A percentile compares a stretch with the other conserved stretches of the same genome.
phyloP scores from a whole-genome alignment of 2,113 vertebrate genomes.

The Hippoglossus stenolepis region DNA sequence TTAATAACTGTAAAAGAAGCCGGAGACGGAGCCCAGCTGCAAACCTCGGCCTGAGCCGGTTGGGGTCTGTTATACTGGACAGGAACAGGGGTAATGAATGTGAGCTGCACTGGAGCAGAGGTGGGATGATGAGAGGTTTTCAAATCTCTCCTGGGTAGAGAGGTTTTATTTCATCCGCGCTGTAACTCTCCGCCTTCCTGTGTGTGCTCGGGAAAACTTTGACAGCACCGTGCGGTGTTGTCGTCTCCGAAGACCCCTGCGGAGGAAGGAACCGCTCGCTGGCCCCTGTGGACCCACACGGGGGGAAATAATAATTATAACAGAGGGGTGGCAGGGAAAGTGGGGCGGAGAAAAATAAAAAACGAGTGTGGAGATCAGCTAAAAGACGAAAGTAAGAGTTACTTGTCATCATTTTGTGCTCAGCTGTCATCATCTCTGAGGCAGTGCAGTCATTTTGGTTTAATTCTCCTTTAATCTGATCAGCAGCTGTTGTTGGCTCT shows the following conservation, averaged over 20 bases:
- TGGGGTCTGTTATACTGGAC: background rate
- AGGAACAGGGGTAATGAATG: slow-evolving; percentile 35
- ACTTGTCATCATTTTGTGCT: slow-evolving; percentile 56
- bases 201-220: slow-evolving; percentile 21
- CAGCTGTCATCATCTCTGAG: slow-evolving; percentile 49
- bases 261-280: slow-evolving; percentile 16
- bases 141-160: background rate
- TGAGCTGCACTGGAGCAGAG: slow-evolving; percentile 14
- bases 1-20: slow-evolving; percentile 4
- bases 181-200: slow-evolving; percentile 35
- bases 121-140: slow-evolving; percentile 7
- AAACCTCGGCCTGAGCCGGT: background rate
- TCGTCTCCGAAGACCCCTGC: slow-evolving; percentile 5
- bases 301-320: slow-evolving; percentile 37
- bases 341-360: background rate
- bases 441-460: slow-evolving; percentile 55
- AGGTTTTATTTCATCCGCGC: slow-evolving; percentile 13
- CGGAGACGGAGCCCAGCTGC: background rate
- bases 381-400: slow-evolving; percentile 27
- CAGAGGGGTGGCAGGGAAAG: slow-evolving; percentile 10
- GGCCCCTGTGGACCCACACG: slow-evolving; percentile 5
- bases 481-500: slow-evolving; percentile 54
- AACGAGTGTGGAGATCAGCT: background rate
- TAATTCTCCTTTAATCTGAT: slow-evolving; percentile 69
- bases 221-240: background rate